Conservation (phyloP, 2,113 vertebrate genomes). For the Onychostoma macrolepis region DNA sequence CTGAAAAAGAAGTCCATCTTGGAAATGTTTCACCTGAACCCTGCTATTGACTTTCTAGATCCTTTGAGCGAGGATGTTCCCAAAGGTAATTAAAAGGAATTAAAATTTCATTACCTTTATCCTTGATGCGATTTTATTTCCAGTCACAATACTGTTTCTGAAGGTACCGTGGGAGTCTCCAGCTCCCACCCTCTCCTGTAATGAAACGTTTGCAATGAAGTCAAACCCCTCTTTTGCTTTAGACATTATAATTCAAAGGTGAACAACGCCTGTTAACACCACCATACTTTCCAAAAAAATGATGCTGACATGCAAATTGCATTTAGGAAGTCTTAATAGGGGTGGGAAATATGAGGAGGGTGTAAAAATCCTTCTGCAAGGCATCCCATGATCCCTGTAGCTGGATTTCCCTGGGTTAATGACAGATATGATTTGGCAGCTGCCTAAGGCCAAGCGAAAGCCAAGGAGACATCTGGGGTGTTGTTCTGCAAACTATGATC, state of each 20-base stretch:
- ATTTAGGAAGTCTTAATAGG: slow-evolving; percentile 28
- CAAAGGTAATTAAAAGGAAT: slow-evolving; percentile 77
- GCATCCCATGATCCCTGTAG: slow-evolving; percentile 27
- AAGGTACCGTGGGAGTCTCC: neutral
- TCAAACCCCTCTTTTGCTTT: neutral
- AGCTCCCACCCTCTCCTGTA: neutral
- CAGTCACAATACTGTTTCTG: slow-evolving; percentile 20
- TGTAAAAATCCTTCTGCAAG: slow-evolving; percentile 15
- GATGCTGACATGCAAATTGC: slow-evolving; percentile 28
- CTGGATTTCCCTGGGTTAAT: slow-evolving; percentile 35
- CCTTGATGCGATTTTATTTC: neutral
- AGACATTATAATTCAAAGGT: slow-evolving; percentile 11
- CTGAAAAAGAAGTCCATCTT: slow-evolving; percentile 83
- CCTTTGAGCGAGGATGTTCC: slow-evolving; percentile 87
- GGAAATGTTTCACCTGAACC: slow-evolving; percentile 84
- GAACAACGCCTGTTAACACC: slow-evolving; percentile 34
- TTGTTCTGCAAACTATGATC: slow-evolving; percentile 47
- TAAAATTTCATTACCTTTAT: slow-evolving; percentile 1
- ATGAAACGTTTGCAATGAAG: slow-evolving; percentile 17
- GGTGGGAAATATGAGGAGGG: slow-evolving; percentile 34
- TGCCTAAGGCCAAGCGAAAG: slow-evolving; percentile 8
- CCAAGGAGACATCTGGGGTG: slow-evolving; percentile 35
- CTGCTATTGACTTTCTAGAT: slow-evolving; percentile 88
- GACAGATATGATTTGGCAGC: slow-evolving; percentile 47
- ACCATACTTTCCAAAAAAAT: slow-evolving; percentile 14